Evolutionary conservation across 2,113 vertebrate genomes (phyloP).

Genomic region (Noctilio leporinus): DNA sequence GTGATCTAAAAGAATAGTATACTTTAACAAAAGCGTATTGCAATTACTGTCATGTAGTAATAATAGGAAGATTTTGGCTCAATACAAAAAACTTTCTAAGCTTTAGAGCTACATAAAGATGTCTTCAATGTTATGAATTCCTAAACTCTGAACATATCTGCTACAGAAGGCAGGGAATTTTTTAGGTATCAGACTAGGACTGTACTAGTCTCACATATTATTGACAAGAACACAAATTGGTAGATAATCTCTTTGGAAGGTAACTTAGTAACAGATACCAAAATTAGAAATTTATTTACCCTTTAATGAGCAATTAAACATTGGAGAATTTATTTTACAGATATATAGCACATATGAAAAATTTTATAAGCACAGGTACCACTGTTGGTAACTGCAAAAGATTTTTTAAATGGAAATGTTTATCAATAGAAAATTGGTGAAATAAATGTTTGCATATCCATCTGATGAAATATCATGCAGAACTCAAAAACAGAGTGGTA

Average conservation of each 20-base stretch:
- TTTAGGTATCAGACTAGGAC: not conserved
- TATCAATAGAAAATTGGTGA: not conserved
- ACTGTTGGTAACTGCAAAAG: not conserved
- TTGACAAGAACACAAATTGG: not conserved
- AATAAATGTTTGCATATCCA: not conserved
- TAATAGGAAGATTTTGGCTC: constrained; percentile 36
- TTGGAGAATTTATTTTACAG: not conserved
- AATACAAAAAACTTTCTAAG: constrained; percentile 27
- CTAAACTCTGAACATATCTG: not conserved
- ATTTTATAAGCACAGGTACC: not conserved
- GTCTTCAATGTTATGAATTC: constrained; percentile 11
- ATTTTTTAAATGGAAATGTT: not conserved
- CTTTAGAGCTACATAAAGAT: constrained; percentile 14
- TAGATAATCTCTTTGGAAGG: not conserved
- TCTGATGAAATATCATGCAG: not conserved
- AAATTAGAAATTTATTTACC: constrained; percentile 28
- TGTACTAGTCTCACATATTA: not conserved
- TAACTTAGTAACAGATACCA: not conserved
- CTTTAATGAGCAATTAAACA: not conserved
- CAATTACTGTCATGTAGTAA: constrained; percentile 47
- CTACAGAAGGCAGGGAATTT: not conserved
- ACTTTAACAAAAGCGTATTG: constrained; percentile 35
- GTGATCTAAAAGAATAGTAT: constrained; percentile 8
- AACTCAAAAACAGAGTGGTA: not conserved
- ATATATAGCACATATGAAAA: not conserved